A percentile compares a stretch with the other conserved stretches of the same genome.
Evolutionary conservation across 1,140 invertebrate species (phyloP).

Genomic region (Zaprionus nigranus): DNA sequence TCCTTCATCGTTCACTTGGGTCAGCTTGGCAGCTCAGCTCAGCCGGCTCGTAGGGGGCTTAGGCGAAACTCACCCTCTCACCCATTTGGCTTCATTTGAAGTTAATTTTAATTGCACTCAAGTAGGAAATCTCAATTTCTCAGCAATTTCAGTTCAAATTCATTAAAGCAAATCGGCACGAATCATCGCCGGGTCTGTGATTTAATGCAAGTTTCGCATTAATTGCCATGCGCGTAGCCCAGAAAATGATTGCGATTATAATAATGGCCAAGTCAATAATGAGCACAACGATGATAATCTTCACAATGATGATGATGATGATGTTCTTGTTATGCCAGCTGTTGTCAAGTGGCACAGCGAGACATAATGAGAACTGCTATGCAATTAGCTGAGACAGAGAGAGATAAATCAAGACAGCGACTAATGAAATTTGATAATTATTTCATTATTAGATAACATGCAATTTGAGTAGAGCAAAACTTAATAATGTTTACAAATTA

Average conservation of each 20-base stretch:
- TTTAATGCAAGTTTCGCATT: slow-evolving; percentile 57
- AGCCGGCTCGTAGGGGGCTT: not conserved
- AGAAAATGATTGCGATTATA: slow-evolving; percentile 8
- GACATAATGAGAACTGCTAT: slow-evolving; percentile 8
- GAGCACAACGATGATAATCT: slow-evolving; percentile 9
- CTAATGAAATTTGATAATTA: not conserved
- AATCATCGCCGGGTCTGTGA: slow-evolving; percentile 43
- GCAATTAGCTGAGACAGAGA: slow-evolving; percentile 9
- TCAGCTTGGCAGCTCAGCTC: slow-evolving; percentile 16
- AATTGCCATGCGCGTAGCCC: slow-evolving; percentile 46
- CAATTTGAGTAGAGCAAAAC: not conserved
- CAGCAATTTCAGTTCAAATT: slow-evolving; percentile 66
- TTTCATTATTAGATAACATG: not conserved
- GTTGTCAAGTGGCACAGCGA: slow-evolving; percentile 27
- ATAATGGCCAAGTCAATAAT: slow-evolving; percentile 3
- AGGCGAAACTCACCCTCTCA: not conserved
- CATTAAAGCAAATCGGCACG: slow-evolving; percentile 58
- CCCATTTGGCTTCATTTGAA: slow-evolving; percentile 61
- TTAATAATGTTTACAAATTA: too few relatives aligned
- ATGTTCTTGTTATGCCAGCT: slow-evolving; percentile 18
- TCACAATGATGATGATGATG: slow-evolving; percentile 14
- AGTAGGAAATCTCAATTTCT: slow-evolving; percentile 80
- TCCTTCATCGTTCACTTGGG: not conserved
- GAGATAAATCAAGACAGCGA: not conserved
- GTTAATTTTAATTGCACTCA: slow-evolving; percentile 78